A percentile compares a stretch with the other conserved stretches of the same genome.
These are phyloP conservation scores for Chelidonichthys spinosus DNA, from an alignment of 2,797 vertebrate genomes.

Conservation along the genomic window DNA sequence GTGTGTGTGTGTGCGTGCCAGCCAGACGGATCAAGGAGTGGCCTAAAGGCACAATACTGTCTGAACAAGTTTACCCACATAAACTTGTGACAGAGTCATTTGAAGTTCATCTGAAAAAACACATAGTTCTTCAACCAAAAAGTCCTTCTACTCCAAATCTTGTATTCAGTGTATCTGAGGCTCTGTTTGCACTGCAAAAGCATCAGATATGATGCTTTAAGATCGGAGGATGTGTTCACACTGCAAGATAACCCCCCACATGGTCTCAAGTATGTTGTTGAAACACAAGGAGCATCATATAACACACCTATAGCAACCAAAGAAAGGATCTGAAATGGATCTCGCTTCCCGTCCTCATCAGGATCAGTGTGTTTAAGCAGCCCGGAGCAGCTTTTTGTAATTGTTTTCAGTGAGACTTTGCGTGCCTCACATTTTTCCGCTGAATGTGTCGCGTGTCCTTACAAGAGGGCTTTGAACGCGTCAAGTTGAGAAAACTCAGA, in stretches of 20 bases:
- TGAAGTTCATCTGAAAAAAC: constrained; percentile 11
- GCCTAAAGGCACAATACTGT: constrained; percentile 33
- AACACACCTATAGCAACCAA: neutral
- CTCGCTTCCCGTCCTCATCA: neutral
- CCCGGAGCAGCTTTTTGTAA: no score
- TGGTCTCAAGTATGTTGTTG: no score
- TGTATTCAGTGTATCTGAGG: constrained; percentile 1
- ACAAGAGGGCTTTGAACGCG: no score
- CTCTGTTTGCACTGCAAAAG: constrained; percentile 18
- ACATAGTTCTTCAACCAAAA: neutral
- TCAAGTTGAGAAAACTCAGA: no score
- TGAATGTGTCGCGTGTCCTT: no score
- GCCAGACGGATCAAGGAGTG: constrained; percentile 20
- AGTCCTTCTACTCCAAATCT: neutral
- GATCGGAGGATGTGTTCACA: neutral
- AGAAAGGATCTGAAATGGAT: neutral
- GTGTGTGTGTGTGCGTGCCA: constrained; percentile 20
- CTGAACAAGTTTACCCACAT: neutral
- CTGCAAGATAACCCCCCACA: no score
- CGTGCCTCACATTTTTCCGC: no score
- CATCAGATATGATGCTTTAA: neutral
- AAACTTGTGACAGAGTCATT: constrained; percentile 7
- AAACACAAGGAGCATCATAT: neutral
- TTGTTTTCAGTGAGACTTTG: no score
- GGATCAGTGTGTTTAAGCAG: neutral